These are phyloP conservation scores for Enhydra lutris DNA, from an alignment of 2,113 vertebrate genomes.

Conservation along the genomic window DNA sequence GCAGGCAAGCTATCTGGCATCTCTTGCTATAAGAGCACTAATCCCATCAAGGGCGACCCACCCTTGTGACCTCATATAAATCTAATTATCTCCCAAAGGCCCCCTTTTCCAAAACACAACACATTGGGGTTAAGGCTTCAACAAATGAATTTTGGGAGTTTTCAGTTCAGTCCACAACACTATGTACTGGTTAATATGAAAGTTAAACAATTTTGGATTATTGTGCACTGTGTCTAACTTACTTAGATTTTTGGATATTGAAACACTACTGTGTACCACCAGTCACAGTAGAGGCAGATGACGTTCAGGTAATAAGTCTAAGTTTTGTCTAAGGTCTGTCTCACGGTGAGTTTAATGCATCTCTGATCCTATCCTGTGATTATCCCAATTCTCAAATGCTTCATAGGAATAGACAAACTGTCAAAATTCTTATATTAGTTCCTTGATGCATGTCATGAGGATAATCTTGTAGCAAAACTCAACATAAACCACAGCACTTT, in stretches of 20 bases:
- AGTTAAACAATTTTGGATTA: neutral
- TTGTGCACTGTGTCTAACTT: neutral
- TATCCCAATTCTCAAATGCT: neutral
- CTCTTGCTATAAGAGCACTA: neutral
- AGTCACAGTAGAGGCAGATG: neutral
- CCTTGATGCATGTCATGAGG: neutral
- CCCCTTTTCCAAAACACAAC: neutral
- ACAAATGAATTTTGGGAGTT: neutral
- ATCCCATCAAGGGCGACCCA: neutral
- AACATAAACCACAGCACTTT: neutral
- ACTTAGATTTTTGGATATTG: neutral
- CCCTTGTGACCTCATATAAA: neutral
- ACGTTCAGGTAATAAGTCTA: neutral
- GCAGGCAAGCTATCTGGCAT: neutral
- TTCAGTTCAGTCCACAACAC: neutral
- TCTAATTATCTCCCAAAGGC: neutral
- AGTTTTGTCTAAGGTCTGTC: neutral
- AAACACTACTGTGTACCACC: neutral
- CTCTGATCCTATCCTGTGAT: neutral
- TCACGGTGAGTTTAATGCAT: neutral
- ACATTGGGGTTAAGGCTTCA: neutral
- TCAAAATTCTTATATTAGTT: neutral
- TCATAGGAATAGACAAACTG: neutral
- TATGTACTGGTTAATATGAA: neutral
- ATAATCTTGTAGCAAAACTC: neutral